A percentile compares a stretch with the other conserved stretches of the same genome.
These are phyloP conservation scores for Stictonetta naevosa DNA, from an alignment of 2,113 vertebrate genomes.

Conservation along the genomic window DNA sequence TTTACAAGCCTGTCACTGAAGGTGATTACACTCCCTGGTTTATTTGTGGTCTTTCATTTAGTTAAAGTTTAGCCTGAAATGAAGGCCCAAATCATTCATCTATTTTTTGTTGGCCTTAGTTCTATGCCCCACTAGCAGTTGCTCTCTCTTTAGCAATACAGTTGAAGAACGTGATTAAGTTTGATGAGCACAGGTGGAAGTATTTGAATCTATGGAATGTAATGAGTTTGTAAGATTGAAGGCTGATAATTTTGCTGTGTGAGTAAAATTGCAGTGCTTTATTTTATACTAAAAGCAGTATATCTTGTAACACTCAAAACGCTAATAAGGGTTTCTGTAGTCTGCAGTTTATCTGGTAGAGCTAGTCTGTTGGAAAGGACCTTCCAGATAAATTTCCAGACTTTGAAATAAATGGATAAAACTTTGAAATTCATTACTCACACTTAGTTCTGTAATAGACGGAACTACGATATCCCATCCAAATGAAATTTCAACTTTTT, in stretches of 20 bases:
- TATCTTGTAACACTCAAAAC: not conserved
- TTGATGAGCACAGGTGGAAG: not conserved
- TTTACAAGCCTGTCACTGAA: not conserved
- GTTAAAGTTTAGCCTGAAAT: not conserved
- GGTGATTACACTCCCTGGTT: not conserved
- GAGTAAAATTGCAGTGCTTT: not conserved
- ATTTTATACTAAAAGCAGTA: not conserved
- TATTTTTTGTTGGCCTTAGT: not conserved
- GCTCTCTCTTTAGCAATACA: not conserved
- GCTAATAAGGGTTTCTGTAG: not conserved
- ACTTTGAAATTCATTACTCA: not conserved
- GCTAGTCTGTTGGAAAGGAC: not conserved
- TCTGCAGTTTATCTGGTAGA: not conserved
- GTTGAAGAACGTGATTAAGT: not conserved
- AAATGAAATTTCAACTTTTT: not conserved
- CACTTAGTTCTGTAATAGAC: not conserved
- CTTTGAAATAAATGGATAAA: not conserved
- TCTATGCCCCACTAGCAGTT: not conserved
- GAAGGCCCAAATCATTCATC: not conserved
- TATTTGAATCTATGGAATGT: not conserved
- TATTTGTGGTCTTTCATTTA: not conserved
- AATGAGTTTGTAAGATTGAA: not conserved
- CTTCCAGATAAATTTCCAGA: not conserved
- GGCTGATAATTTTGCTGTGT: not conserved
- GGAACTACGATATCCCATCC: not conserved